These are phyloP conservation scores for Hestina assimilis DNA, from an alignment of 1,140 invertebrate genomes.

Conservation along the genomic window DNA sequence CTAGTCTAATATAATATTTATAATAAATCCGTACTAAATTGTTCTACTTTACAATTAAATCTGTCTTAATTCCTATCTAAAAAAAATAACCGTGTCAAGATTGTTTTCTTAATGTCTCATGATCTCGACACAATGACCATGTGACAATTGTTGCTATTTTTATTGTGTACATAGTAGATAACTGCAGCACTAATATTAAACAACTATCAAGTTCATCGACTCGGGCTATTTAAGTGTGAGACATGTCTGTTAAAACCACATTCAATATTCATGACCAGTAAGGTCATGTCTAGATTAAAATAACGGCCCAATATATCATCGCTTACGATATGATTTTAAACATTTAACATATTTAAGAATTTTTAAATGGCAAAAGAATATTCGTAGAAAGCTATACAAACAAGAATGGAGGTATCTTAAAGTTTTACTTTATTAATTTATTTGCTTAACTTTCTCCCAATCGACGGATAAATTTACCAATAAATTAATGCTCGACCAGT, in stretches of 20 bases:
- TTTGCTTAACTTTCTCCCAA: slow-evolving; percentile 25
- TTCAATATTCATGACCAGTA: slow-evolving; percentile 46
- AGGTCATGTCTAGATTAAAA: slow-evolving; percentile 41
- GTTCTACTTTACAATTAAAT: too few relatives aligned
- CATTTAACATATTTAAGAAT: not conserved
- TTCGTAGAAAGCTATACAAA: slow-evolving; percentile 18
- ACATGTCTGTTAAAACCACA: slow-evolving; percentile 40
- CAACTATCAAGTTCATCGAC: slow-evolving; percentile 54
- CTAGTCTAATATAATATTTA: too few relatives aligned
- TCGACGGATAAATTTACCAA: slow-evolving; percentile 20
- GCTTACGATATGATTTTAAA: not conserved
- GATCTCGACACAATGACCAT: not conserved
- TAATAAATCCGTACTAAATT: too few relatives aligned
- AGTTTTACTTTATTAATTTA: slow-evolving; percentile 16
- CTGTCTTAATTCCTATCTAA: too few relatives aligned
- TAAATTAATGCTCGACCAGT: slow-evolving; percentile 21
- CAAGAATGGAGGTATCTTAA: slow-evolving; percentile 23
- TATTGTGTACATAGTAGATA: not conserved
- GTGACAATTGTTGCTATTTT: not conserved
- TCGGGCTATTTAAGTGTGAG: slow-evolving; percentile 38
- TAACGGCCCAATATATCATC: slow-evolving; percentile 35
- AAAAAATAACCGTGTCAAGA: not conserved
- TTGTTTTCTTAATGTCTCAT: not conserved
- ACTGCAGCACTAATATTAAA: not conserved
- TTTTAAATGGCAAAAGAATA: not conserved